A percentile compares a stretch with the other conserved stretches of the same genome.
Evolutionary conservation across 64 coral and sea anemone species (phyloP).

Genomic region (Exaiptasia diaphana): DNA sequence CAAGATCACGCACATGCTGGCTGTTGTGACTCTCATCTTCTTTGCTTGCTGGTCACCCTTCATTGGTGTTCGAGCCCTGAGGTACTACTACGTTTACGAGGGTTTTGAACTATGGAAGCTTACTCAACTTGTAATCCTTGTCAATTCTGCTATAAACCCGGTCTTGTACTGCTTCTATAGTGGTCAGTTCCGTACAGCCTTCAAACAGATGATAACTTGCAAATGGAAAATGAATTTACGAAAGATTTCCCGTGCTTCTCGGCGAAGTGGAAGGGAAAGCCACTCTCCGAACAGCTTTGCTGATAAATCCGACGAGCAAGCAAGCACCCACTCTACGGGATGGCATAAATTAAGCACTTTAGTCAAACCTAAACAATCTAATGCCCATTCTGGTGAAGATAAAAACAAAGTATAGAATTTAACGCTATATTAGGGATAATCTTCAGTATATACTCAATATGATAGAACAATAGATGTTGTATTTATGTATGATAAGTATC

Average conservation of each 20-base stretch:
- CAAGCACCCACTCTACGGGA: neutral
- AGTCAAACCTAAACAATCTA: too few relatives aligned
- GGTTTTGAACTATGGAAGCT: slow-evolving; percentile 60
- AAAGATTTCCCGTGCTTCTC: neutral
- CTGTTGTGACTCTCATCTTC: slow-evolving; percentile 69
- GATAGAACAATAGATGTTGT: too few relatives aligned
- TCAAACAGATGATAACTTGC: slow-evolving; percentile 72
- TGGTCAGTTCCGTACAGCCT: slow-evolving; percentile 69
- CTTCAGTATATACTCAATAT: too few relatives aligned
- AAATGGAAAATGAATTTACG: slow-evolving; percentile 35
- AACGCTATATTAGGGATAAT: too few relatives aligned
- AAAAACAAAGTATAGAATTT: too few relatives aligned
- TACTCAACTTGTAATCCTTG: slow-evolving; percentile 70
- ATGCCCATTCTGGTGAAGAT: too few relatives aligned
- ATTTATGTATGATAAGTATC: too few relatives aligned
- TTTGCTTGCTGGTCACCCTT: slow-evolving; percentile 84
- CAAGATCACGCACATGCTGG: slow-evolving; percentile 85
- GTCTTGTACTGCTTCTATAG: slow-evolving; percentile 83
- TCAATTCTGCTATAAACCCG: slow-evolving; percentile 77
- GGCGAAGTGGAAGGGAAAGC: neutral
- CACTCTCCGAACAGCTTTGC: slow-evolving; percentile 2
- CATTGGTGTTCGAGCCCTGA: slow-evolving; percentile 48
- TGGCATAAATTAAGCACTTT: neutral
- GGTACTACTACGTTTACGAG: slow-evolving; percentile 59
- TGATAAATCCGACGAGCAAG: neutral